phyloP scores from a whole-genome alignment of 2,113 vertebrate species.

The Pogona vitticeps region DNA sequence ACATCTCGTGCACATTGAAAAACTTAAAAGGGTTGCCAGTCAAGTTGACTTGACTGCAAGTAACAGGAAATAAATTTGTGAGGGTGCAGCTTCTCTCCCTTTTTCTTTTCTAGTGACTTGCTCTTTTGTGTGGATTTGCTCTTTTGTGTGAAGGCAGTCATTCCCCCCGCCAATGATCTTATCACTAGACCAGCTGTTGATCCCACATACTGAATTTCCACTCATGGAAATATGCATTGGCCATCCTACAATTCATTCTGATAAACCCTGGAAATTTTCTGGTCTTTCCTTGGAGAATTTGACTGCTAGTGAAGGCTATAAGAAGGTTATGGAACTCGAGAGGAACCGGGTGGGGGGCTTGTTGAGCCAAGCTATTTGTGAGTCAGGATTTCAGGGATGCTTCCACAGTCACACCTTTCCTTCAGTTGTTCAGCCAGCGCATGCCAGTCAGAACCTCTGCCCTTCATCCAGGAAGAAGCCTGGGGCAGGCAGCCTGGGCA shows the following conservation, averaged over 20 bases:
- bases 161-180: not conserved
- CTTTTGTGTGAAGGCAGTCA: not conserved
- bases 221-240: not conserved
- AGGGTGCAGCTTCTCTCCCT: not conserved
- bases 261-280: not conserved
- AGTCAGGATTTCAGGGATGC: not conserved
- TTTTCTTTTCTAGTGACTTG: not conserved
- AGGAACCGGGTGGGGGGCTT: not conserved
- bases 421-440: not conserved
- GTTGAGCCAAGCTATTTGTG: not conserved
- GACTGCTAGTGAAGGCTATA: too few relatives aligned
- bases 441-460: not conserved
- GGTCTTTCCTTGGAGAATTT: too few relatives aligned
- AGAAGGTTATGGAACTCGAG: too few relatives aligned
- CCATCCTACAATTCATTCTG: not conserved
- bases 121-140: not conserved
- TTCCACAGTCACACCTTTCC: not conserved
- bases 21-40: too few relatives aligned
- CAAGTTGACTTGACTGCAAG: too few relatives aligned
- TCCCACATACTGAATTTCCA: not conserved
- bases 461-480: too few relatives aligned
- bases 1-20: too few relatives aligned
- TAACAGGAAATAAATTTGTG: too few relatives aligned
- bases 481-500: too few relatives aligned
- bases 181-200: not conserved